These are phyloP conservation scores for Oreochromis mossambicus DNA, from an alignment of 2,797 vertebrate genomes.

Conservation along the genomic window DNA sequence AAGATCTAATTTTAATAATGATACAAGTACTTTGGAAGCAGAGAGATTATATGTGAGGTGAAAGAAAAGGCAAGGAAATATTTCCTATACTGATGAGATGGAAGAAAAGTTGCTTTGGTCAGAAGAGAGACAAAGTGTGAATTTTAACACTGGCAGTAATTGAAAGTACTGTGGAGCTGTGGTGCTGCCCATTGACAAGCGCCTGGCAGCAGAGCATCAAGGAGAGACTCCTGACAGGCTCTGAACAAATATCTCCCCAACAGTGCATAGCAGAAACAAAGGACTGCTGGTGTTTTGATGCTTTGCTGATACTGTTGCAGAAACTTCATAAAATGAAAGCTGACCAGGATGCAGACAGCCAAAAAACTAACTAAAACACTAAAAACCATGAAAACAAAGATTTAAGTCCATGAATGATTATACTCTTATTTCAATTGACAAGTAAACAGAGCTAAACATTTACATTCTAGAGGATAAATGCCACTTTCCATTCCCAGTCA, in stretches of 20 bases:
- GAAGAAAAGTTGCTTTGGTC: neutral
- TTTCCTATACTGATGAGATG: neutral
- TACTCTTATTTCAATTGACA: constrained; percentile 29
- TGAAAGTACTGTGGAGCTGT: neutral
- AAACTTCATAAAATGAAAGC: neutral
- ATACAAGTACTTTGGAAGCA: neutral
- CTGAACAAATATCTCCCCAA: constrained; percentile 10
- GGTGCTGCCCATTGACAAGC: constrained; percentile 16
- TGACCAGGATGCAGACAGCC: neutral
- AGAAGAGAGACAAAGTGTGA: neutral
- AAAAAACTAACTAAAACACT: neutral
- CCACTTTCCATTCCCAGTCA: constrained; percentile 26
- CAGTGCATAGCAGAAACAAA: neutral
- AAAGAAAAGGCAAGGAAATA: neutral
- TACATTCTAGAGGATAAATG: constrained; percentile 26
- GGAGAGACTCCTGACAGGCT: constrained; percentile 8
- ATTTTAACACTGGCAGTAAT: neutral
- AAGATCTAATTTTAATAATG: neutral
- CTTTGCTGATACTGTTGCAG: neutral
- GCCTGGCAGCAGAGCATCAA: constrained; percentile 30
- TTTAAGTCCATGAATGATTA: constrained; percentile 17
- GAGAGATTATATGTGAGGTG: neutral
- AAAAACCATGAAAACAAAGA: neutral
- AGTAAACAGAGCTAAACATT: constrained; percentile 30
- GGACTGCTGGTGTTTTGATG: constrained; percentile 1